phyloP scores from a whole-genome alignment of 2,113 vertebrate species.

The Macrotis lagotis region DNA sequence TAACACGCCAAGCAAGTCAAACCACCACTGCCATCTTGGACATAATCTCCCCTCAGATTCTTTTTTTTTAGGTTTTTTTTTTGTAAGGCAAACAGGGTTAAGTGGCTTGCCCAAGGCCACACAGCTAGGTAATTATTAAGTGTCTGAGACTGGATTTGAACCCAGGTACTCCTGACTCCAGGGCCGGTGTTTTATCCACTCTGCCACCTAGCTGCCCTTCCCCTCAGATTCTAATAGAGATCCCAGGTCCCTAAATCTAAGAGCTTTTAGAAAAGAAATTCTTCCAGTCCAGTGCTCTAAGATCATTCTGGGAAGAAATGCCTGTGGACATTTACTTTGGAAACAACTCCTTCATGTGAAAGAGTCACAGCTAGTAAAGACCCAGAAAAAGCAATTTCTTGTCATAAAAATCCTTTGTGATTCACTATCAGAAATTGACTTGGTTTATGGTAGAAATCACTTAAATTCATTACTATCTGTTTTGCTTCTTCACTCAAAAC shows the following conservation, averaged over 20 bases:
- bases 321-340: background rate
- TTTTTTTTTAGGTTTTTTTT: no score
- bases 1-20: background rate
- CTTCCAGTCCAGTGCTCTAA: background rate
- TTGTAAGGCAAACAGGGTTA: no score
- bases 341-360: background rate
- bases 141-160: no score
- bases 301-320: background rate
- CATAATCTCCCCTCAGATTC: background rate
- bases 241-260: background rate
- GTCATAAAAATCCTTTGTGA: background rate
- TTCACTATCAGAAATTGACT: background rate
- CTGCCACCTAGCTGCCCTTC: no score
- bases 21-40: background rate
- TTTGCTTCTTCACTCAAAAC: background rate
- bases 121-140: no score
- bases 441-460: background rate
- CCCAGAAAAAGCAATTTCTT: background rate
- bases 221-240: background rate
- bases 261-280: background rate
- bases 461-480: background rate
- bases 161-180: no score
- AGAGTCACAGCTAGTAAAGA: background rate
- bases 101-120: no score
- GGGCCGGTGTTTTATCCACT: no score